A percentile compares a stretch with the other conserved stretches of the same genome.
phyloP scores from a whole-genome alignment of 2,797 vertebrate species.

The Spinibarbus caldwelli region DNA sequence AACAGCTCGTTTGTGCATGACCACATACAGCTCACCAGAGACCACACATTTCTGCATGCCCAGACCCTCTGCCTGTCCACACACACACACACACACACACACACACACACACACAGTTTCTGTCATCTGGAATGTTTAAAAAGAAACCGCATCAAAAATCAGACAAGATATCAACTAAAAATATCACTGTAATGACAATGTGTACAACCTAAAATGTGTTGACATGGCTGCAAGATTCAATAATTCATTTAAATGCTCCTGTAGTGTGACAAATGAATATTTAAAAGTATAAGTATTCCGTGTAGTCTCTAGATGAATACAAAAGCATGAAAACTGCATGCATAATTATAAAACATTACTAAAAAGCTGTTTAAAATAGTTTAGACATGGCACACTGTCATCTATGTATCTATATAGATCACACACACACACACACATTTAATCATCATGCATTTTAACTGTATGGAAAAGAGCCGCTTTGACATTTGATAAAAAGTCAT shows the following conservation, averaged over 20 bases:
- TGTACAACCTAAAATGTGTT: no score
- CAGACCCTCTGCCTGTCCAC: neutral
- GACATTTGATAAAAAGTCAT: neutral
- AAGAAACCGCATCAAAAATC: neutral
- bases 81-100: neutral
- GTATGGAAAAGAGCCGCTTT: neutral
- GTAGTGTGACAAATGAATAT: neutral
- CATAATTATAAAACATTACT: neutral
- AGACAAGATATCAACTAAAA: neutral
- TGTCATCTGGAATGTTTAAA: neutral
- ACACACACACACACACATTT: neutral
- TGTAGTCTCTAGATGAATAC: neutral
- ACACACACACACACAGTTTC: neutral
- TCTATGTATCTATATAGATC: no score
- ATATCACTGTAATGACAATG: neutral
- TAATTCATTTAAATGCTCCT: neutral
- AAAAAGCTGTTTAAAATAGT: neutral
- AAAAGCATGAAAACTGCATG: neutral
- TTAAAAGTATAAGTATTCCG: neutral
- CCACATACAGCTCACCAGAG: conserved; percentile 17
- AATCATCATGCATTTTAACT: neutral
- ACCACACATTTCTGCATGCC: conserved; percentile 16
- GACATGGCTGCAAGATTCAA: neutral
- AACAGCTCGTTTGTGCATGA: conserved; percentile 39
- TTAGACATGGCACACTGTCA: neutral